A percentile compares a stretch with the other conserved stretches of the same genome.
Evolutionary conservation across 1,140 invertebrate species (phyloP).

Genomic region (Uloborus diversus): DNA sequence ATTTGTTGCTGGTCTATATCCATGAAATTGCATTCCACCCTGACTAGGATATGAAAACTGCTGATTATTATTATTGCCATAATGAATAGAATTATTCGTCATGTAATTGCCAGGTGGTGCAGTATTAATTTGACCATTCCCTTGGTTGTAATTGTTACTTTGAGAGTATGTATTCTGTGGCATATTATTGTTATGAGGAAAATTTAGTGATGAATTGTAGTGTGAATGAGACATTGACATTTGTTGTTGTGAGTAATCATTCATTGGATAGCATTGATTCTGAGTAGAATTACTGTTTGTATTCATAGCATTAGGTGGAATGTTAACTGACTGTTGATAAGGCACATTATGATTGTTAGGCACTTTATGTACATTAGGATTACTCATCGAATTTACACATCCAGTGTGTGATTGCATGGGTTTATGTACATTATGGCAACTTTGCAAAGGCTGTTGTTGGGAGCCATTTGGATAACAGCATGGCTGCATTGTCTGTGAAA

Average conservation of each 20-base stretch:
- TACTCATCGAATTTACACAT: not conserved
- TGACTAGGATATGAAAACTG: constrained; percentile 34
- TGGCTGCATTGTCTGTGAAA: not conserved
- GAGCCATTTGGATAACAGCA: not conserved
- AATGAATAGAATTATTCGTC: not conserved
- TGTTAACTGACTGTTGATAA: constrained; percentile 11
- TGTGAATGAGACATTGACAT: not conserved
- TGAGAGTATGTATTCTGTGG: not conserved
- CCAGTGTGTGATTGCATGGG: not conserved
- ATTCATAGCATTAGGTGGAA: not conserved
- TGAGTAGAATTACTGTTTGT: constrained; percentile 4
- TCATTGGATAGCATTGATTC: not conserved
- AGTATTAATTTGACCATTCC: not conserved
- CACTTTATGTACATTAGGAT: constrained; percentile 9
- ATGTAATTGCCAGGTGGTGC: not conserved
- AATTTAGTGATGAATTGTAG: not conserved
- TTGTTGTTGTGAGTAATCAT: not conserved
- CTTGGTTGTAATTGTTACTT: not conserved
- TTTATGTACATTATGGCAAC: constrained; percentile 8
- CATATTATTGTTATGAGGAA: not conserved
- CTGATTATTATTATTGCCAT: constrained; percentile 19
- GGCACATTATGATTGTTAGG: constrained; percentile 19
- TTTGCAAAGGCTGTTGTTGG: constrained; percentile 11
- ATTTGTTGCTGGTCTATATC: constrained; percentile 2
- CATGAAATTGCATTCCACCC: constrained; percentile 12